phyloP scores from a whole-genome alignment of 2,113 vertebrate species.

The Stictonetta naevosa region DNA sequence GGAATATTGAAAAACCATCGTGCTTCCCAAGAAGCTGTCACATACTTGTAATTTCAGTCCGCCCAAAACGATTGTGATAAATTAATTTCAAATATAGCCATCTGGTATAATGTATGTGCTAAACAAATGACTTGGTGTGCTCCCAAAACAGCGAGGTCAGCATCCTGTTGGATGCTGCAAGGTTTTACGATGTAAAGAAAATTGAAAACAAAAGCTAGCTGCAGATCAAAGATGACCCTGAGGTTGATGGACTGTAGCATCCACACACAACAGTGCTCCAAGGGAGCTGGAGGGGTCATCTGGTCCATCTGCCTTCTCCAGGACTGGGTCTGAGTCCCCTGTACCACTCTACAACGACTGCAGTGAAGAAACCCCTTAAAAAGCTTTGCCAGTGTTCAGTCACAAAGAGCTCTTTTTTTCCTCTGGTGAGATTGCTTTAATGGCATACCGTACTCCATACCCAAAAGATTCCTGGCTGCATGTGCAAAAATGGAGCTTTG shows the following conservation, averaged over 20 bases:
- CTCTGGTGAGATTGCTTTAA: background rate
- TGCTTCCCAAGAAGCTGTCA: background rate
- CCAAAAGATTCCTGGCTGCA: background rate
- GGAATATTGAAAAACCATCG: background rate
- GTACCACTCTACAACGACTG: background rate
- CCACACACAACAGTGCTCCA: background rate
- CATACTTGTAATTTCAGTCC: background rate
- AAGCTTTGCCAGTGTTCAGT: background rate
- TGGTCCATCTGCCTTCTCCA: constrained; percentile 39
- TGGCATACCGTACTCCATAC: background rate
- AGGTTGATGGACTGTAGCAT: background rate
- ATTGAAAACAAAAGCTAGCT: constrained; percentile 51
- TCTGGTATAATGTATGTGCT: background rate
- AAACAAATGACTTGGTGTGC: constrained; percentile 6
- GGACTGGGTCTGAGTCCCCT: background rate
- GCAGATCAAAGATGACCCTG: constrained; percentile 49
- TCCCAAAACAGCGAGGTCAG: constrained; percentile 19
- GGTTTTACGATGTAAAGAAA: constrained; percentile 36
- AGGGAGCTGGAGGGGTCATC: background rate
- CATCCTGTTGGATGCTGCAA: background rate
- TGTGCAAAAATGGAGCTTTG: background rate
- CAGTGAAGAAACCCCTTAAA: background rate
- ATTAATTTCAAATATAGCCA: constrained; percentile 11
- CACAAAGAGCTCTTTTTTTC: constrained; percentile 33
- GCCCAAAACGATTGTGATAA: background rate